phyloP scores from a whole-genome alignment of 2,888 invertebrate species.

The Drosophila trichaetosa region DNA sequence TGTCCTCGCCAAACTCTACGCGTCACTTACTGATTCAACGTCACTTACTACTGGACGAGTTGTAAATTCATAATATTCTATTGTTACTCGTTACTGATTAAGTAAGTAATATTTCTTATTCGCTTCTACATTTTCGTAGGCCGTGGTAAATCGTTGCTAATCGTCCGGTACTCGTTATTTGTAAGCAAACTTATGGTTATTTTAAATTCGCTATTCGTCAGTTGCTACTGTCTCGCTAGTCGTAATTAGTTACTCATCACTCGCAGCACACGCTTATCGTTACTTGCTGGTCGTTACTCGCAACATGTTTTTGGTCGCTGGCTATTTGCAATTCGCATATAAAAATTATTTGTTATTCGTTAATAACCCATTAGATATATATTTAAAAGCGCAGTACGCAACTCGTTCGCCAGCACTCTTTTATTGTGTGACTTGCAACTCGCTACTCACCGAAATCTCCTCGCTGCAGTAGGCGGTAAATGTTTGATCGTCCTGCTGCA shows the following conservation, averaged over 20 bases:
- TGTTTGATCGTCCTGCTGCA: conserved; percentile 89
- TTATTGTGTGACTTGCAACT: background rate
- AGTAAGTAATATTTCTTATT: background rate
- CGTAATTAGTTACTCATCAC: background rate
- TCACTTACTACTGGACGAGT: background rate
- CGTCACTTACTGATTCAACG: background rate
- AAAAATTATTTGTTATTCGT: background rate
- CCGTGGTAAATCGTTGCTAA: background rate
- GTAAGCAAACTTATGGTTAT: background rate
- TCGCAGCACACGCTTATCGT: background rate
- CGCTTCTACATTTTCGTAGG: background rate
- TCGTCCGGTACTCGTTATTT: background rate
- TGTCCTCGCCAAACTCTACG: background rate
- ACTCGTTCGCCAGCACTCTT: background rate
- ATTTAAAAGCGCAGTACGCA: background rate
- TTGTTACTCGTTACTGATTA: background rate
- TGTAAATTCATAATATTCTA: background rate
- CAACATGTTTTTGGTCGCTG: background rate
- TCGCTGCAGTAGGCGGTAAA: conserved; percentile 90
- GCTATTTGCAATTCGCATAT: background rate
- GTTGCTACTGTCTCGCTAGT: background rate
- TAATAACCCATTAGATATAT: background rate
- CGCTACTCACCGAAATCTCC: conserved; percentile 89
- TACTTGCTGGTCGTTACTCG: background rate
- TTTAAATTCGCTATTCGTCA: background rate